These are phyloP conservation scores for Plectropomus leopardus DNA, from an alignment of 2,113 vertebrate genomes.

Conservation along the genomic window DNA sequence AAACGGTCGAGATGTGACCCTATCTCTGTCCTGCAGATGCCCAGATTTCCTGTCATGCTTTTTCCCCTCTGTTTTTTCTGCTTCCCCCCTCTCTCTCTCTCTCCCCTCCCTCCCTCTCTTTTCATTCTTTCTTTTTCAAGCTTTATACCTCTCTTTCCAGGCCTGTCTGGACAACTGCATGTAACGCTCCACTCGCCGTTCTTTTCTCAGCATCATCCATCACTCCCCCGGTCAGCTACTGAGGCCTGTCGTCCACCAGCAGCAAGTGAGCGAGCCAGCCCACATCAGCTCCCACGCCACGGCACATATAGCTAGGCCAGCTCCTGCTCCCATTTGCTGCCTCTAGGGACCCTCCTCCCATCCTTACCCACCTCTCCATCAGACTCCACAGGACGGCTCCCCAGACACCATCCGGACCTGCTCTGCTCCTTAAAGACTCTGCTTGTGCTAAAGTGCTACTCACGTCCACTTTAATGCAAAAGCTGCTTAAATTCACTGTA, in stretches of 20 bases:
- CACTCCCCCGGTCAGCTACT: constrained; percentile 58
- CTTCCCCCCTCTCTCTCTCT: constrained; percentile 33
- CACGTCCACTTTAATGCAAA: constrained; percentile 48
- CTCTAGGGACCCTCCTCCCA: constrained; percentile 49
- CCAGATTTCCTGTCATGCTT: constrained; percentile 84
- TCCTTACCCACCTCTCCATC: constrained; percentile 20
- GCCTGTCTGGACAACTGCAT: constrained; percentile 63
- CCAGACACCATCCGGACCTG: constrained; percentile 35
- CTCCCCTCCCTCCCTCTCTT: constrained; percentile 23
- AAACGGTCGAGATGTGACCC: constrained; percentile 84
- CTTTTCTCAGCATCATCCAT: constrained; percentile 73
- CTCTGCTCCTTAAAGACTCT: constrained; percentile 39
- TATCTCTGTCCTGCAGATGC: constrained; percentile 86
- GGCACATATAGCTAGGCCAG: constrained; percentile 40
- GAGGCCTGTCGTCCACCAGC: constrained; percentile 64
- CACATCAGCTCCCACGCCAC: constrained; percentile 39
- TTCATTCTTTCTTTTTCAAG: constrained; percentile 62
- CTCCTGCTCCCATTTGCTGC: constrained; percentile 42
- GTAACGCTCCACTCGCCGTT: constrained; percentile 67
- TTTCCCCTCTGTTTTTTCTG: constrained; percentile 68
- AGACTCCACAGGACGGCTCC: constrained; percentile 35
- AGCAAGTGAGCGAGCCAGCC: constrained; percentile 29
- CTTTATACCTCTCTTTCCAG: constrained; percentile 65
- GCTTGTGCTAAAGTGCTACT: constrained; percentile 43
- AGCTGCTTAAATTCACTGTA: constrained; percentile 43